Percentiles rank a stretch among this genome's conserved stretches.
Evolutionary conservation across 64 coral and sea anemone species (phyloP).

Genomic region (Montipora sp.): DNA sequence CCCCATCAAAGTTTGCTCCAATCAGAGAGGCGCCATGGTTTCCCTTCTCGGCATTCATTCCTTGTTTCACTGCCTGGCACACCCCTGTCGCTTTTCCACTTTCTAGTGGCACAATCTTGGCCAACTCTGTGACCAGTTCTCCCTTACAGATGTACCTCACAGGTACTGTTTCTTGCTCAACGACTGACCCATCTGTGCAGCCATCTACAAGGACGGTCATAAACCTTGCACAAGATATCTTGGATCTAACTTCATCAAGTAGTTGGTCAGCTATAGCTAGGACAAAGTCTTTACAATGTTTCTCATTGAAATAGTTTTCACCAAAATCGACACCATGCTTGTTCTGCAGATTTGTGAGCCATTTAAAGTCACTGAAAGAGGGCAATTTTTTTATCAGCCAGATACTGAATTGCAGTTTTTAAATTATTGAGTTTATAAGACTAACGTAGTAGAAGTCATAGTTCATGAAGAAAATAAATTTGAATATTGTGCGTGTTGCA

Average conservation of each 20-base stretch:
- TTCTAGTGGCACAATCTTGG: conserved; percentile 32
- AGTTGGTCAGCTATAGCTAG: conserved; percentile 36
- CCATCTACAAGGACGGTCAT: conserved; percentile 21
- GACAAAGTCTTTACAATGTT: conserved; percentile 57
- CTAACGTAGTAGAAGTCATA: no score
- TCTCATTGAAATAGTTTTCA: conserved; percentile 20
- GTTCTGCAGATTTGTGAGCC: conserved; percentile 55
- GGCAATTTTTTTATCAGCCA: neutral
- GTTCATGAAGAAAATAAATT: neutral
- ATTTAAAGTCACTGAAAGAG: conserved; percentile 63
- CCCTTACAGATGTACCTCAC: conserved; percentile 32
- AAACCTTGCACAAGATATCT: conserved; percentile 38
- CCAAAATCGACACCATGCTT: conserved; percentile 50
- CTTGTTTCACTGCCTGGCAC: conserved; percentile 15
- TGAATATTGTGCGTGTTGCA: conserved; percentile 46
- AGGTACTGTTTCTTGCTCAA: conserved; percentile 33
- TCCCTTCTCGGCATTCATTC: conserved; percentile 1
- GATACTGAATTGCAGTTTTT: neutral
- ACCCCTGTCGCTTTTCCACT: neutral
- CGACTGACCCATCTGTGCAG: conserved; percentile 1
- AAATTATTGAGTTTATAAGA: no score
- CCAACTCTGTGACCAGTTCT: conserved; percentile 30
- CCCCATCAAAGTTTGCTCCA: conserved; percentile 40
- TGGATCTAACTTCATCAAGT: conserved; percentile 47
- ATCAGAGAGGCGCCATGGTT: conserved; percentile 15